phyloP scores from a whole-genome alignment of 1,140 invertebrate species.

The Drosophila grimshawi region DNA sequence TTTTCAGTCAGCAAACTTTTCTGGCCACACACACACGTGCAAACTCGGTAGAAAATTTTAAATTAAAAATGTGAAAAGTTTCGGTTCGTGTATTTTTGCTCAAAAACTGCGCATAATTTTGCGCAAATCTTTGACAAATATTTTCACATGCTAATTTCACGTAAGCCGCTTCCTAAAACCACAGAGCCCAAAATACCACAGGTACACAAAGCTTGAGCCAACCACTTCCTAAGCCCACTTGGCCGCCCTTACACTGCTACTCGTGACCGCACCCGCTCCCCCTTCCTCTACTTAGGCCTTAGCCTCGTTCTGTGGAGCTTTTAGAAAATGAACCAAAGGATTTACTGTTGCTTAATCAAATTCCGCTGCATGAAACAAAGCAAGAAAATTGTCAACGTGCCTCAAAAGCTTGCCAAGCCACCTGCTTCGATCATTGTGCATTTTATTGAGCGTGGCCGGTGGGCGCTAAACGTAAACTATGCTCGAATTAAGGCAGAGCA shows the following conservation, averaged over 20 bases:
- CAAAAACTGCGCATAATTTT: conserved; percentile 82
- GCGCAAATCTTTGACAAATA: conserved; percentile 80
- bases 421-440: conserved; percentile 28
- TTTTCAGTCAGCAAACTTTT: conserved; percentile 71
- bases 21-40: conserved; percentile 31
- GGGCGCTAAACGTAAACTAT: conserved; percentile 38
- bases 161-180: conserved; percentile 31
- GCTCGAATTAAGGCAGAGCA: conserved; percentile 36
- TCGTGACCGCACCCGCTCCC: no score
- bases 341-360: conserved; percentile 80
- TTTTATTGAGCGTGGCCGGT: not conserved
- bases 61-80: conserved; percentile 80
- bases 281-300: not conserved
- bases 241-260: not conserved
- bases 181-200: conserved; percentile 57
- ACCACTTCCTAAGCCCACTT: conserved; percentile 1
- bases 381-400: conserved; percentile 73
- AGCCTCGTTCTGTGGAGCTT: not conserved
- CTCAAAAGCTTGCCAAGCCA: conserved; percentile 55
- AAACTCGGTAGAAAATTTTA: conserved; percentile 70
- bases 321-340: conserved; percentile 72
- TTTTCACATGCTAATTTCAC: conserved; percentile 81
- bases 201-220: conserved; percentile 52
- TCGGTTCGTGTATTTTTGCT: conserved; percentile 65
- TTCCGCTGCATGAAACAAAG: conserved; percentile 70